phyloP scores from a whole-genome alignment of 2,797 vertebrate genomes.

The Halcyon smyrnensis region DNA sequence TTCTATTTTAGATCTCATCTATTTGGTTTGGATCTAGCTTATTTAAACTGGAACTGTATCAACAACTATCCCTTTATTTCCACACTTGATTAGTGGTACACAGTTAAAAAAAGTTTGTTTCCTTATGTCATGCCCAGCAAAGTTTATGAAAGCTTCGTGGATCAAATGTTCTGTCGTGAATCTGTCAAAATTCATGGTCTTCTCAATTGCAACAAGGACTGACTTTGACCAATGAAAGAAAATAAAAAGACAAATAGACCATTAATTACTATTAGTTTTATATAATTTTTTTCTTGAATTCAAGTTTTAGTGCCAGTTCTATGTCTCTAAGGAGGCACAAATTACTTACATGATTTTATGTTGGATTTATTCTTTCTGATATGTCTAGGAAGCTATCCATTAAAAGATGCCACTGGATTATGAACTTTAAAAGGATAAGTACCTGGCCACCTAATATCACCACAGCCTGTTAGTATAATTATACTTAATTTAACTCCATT shows the following conservation, averaged over 20 bases:
- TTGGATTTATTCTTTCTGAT: not conserved
- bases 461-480: not conserved
- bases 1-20: not conserved
- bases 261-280: not conserved
- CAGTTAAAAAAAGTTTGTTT: not conserved
- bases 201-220: not conserved
- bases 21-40: not conserved
- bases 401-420: not conserved
- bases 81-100: not conserved
- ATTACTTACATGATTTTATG: not conserved
- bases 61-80: not conserved
- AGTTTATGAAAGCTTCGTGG: not conserved
- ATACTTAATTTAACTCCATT: not conserved
- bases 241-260: not conserved
- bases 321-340: not conserved
- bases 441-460: not conserved
- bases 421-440: not conserved
- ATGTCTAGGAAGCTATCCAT: not conserved
- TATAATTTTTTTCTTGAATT: not conserved
- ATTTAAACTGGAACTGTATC: not conserved
- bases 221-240: not conserved
- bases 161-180: not conserved
- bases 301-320: not conserved
- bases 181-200: not conserved
- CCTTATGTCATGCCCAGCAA: not conserved